phyloP scores from a whole-genome alignment of 2,113 vertebrate species.

The Ranitomeya imitator region DNA sequence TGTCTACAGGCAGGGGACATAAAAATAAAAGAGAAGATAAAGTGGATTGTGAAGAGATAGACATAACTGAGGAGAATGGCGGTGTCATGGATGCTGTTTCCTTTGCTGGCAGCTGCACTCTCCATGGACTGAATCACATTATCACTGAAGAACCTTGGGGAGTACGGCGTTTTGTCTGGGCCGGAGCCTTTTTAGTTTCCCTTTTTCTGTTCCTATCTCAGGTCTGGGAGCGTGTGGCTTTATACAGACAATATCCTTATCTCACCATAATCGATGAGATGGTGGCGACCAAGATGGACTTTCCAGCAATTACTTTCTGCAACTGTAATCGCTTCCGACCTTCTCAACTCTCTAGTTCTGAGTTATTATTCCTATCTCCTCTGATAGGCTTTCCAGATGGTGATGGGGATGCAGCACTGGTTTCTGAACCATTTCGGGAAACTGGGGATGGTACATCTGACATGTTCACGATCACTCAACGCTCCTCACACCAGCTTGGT shows the following conservation, averaged over 20 bases:
- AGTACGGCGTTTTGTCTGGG: constrained; percentile 84
- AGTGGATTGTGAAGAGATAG: constrained; percentile 67
- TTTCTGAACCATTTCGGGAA: constrained; percentile 68
- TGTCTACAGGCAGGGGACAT: constrained; percentile 81
- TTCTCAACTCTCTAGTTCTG: constrained; percentile 86
- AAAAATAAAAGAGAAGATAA: constrained; percentile 58
- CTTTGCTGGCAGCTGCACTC: constrained; percentile 84
- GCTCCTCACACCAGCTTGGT: constrained; percentile 87
- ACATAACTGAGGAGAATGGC: constrained; percentile 15
- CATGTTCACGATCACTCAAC: constrained; percentile 85
- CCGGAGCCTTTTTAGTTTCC: constrained; percentile 80
- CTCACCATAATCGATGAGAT: constrained; percentile 87
- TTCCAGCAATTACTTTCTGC: constrained; percentile 90
- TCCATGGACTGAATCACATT: constrained; percentile 89
- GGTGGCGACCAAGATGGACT: constrained; percentile 77
- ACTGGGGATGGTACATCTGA: constrained; percentile 73
- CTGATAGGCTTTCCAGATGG: constrained; percentile 82
- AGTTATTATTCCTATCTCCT: constrained; percentile 87
- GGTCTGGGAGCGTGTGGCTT: constrained; percentile 84
- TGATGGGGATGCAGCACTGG: constrained; percentile 83
- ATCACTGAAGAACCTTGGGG: constrained; percentile 84
- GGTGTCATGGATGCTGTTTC: constrained; percentile 72
- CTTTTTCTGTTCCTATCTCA: constrained; percentile 87
- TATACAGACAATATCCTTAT: constrained; percentile 85
- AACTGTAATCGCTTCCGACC: constrained; percentile 86